Percentiles rank a stretch among this genome's conserved stretches.
Conservation (phyloP, 35 echinoderm and acorn worm genomes). For the Lytechinus pictus region DNA sequence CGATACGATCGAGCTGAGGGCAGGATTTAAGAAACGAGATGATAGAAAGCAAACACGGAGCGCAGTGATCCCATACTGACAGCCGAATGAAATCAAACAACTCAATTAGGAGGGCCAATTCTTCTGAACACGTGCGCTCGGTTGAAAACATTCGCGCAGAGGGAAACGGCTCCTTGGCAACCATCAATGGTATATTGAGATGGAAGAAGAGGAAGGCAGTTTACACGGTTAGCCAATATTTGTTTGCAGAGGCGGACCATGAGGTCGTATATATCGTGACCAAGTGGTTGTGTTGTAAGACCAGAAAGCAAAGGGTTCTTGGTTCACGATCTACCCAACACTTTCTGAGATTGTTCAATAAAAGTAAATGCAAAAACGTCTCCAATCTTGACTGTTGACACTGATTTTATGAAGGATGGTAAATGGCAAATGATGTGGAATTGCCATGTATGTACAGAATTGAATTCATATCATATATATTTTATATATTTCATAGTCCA, state of each 20-base stretch:
- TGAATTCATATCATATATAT: too few relatives aligned
- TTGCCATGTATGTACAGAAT: too few relatives aligned
- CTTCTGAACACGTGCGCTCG: not conserved
- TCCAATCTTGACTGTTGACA: too few relatives aligned
- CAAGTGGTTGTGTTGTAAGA: not conserved
- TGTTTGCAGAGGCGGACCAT: not conserved
- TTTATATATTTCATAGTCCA: too few relatives aligned
- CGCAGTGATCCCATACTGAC: not conserved
- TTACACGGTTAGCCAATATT: not conserved
- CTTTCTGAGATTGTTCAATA: too few relatives aligned
- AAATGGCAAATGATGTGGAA: too few relatives aligned
- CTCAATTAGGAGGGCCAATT: not conserved
- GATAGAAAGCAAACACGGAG: not conserved
- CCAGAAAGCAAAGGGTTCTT: not conserved
- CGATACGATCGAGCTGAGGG: not conserved
- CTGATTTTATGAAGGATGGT: too few relatives aligned
- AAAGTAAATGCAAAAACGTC: too few relatives aligned
- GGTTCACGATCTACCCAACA: not conserved
- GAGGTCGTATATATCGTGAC: not conserved
- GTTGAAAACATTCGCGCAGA: not conserved
- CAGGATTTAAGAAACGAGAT: not conserved
- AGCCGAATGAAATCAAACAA: not conserved
- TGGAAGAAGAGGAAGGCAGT: not conserved
- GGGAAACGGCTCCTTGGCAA: not conserved
- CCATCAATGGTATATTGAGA: not conserved